A percentile compares a stretch with the other conserved stretches of the same genome.
phyloP scores from a whole-genome alignment of 2,888 invertebrate genomes.

The Spialia ferax region DNA sequence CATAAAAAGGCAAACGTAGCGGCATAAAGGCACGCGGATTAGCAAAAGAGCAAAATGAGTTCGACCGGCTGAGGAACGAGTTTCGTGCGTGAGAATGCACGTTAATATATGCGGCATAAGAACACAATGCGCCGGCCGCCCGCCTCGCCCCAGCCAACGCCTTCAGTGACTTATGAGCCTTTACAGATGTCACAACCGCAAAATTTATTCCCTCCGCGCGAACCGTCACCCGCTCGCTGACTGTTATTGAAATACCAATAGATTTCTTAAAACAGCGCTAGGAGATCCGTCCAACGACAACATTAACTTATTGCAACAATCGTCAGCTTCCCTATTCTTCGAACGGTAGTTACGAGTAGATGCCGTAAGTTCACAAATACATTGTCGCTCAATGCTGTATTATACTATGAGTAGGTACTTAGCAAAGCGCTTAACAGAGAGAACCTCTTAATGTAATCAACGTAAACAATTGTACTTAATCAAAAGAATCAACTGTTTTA shows the following conservation, averaged over 20 bases:
- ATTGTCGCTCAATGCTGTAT: background rate
- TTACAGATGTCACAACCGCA: slow-evolving; percentile 58
- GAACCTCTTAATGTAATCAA: slow-evolving; percentile 8
- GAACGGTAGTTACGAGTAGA: background rate
- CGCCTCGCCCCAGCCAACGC: slow-evolving; percentile 55
- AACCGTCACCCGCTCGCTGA: slow-evolving; percentile 36
- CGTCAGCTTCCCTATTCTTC: background rate
- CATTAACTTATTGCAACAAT: slow-evolving; percentile 8
- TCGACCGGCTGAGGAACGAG: slow-evolving; percentile 63
- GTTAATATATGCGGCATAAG: slow-evolving; percentile 69
- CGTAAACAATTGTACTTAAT: slow-evolving; percentile 32
- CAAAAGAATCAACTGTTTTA: slow-evolving; percentile 36
- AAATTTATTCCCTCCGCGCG: slow-evolving; percentile 48
- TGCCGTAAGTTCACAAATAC: background rate
- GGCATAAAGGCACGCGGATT: slow-evolving; percentile 69
- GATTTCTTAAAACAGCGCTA: slow-evolving; percentile 25
- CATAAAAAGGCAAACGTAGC: slow-evolving; percentile 58
- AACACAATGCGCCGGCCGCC: slow-evolving; percentile 61
- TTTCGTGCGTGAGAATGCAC: slow-evolving; percentile 73
- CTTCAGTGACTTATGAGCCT: slow-evolving; percentile 52
- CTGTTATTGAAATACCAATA: slow-evolving; percentile 43
- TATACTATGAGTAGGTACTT: background rate
- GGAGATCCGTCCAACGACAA: slow-evolving; percentile 16
- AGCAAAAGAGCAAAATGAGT: slow-evolving; percentile 72
- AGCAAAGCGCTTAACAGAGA: background rate